Conservation (phyloP, 1,140 invertebrate species). For the Mercenaria mercenaria region DNA sequence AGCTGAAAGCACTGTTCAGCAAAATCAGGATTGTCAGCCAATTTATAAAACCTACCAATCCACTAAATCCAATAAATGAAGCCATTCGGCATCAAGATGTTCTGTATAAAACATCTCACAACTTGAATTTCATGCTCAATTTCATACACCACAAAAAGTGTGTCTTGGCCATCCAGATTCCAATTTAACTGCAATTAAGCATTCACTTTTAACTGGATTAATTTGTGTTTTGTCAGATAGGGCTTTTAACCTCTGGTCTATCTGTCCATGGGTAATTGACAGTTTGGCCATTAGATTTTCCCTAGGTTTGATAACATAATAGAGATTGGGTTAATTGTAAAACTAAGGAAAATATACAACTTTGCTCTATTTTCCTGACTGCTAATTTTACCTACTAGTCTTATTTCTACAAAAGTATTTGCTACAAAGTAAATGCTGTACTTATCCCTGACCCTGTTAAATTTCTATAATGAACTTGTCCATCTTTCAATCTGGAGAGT, state of each 20-base stretch:
- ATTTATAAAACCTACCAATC: not conserved
- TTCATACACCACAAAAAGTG: slow-evolving; percentile 5
- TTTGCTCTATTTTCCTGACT: not conserved
- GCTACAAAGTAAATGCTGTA: too few species aligned
- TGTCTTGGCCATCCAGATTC: not conserved
- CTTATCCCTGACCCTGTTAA: too few species aligned
- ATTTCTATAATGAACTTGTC: too few species aligned
- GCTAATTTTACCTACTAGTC: not conserved
- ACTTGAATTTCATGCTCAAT: not conserved
- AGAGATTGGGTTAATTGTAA: not conserved
- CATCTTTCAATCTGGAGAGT: too few species aligned
- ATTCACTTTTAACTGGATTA: slow-evolving; percentile 10
- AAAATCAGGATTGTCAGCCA: too few species aligned
- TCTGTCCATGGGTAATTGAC: slow-evolving; percentile 22
- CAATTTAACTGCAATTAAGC: slow-evolving; percentile 21
- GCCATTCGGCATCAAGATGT: not conserved
- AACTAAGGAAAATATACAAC: slow-evolving; percentile 1
- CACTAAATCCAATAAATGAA: not conserved
- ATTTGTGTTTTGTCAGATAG: slow-evolving; percentile 12
- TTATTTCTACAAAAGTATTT: too few species aligned
- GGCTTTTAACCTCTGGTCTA: not conserved
- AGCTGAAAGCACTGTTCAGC: too few species aligned
- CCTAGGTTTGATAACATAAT: not conserved
- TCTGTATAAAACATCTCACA: not conserved
- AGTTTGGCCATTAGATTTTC: not conserved